Percentiles rank a stretch among this genome's conserved stretches.
Evolutionary conservation across 2,113 vertebrate species (phyloP).

Genomic region (Opisthocomus hoazin): DNA sequence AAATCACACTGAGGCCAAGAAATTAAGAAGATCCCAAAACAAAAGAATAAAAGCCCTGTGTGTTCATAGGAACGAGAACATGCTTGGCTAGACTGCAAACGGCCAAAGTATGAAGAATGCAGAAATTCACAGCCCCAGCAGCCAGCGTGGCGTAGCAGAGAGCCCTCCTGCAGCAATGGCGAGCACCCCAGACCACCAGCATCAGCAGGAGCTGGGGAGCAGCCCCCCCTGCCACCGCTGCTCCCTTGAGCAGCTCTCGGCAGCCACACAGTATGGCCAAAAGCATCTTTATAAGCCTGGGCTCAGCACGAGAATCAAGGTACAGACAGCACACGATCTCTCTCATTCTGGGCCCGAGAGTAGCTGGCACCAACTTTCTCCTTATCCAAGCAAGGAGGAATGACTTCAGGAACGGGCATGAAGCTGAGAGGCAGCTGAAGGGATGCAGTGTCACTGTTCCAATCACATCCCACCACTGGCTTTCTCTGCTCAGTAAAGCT

Average conservation of each 20-base stretch:
- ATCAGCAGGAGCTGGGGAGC: not conserved
- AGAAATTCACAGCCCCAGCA: not conserved
- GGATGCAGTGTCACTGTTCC: not conserved
- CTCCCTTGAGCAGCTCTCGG: not conserved
- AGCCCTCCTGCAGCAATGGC: fast-evolving
- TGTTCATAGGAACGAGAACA: not conserved
- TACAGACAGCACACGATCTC: not conserved
- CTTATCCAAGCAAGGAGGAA: not conserved
- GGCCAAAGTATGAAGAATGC: not conserved
- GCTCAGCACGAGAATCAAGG: not conserved
- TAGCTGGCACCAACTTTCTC: not conserved
- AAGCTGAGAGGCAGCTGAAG: not conserved
- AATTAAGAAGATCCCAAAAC: not conserved
- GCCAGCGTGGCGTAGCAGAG: fast-evolving
- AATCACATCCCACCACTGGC: not conserved
- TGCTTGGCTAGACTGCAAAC: not conserved
- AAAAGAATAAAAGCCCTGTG: not conserved
- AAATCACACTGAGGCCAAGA: not conserved
- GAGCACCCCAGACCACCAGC: not conserved
- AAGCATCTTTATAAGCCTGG: not conserved
- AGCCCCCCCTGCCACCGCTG: not conserved
- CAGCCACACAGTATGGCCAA: not conserved
- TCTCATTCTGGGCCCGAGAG: not conserved
- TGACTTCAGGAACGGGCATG: not conserved
- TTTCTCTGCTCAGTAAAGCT: not conserved